Conservation (phyloP, 2,888 invertebrate genomes). For the Glaucopsyche alexis region DNA sequence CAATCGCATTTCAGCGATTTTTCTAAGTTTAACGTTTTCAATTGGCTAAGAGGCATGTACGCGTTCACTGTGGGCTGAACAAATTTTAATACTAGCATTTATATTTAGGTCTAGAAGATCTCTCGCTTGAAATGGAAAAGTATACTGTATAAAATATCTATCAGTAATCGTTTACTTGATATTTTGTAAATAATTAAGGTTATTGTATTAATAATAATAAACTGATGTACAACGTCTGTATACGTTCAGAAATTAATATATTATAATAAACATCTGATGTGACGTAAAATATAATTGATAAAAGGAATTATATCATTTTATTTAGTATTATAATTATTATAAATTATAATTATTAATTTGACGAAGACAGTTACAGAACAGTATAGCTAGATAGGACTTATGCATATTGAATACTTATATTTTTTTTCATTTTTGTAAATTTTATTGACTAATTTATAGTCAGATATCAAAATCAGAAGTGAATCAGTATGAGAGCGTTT, state of each 20-base stretch:
- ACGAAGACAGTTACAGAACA: neutral
- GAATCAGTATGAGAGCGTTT: too few species aligned
- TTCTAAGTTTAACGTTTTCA: conserved; percentile 14
- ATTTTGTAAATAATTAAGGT: conserved; percentile 61
- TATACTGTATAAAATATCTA: conserved; percentile 22
- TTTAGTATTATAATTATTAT: neutral
- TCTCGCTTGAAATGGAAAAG: conserved; percentile 30
- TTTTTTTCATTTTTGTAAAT: too few species aligned
- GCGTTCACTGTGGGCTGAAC: conserved; percentile 33
- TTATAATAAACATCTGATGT: conserved; percentile 49
- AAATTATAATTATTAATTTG: conserved; percentile 18
- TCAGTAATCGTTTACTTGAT: conserved; percentile 35
- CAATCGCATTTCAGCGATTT: conserved; percentile 39
- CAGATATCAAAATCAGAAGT: too few species aligned
- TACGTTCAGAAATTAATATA: conserved; percentile 67
- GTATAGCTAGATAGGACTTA: neutral
- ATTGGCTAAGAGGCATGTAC: conserved; percentile 30
- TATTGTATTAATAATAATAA: conserved; percentile 62
- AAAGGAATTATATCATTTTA: conserved; percentile 9
- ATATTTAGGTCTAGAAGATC: conserved; percentile 36
- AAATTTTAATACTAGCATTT: conserved; percentile 29
- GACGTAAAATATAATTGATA: conserved; percentile 42
- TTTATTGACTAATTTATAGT: too few species aligned
- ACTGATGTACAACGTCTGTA: conserved; percentile 79
- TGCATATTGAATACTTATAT: too few species aligned